Base-by-base conservation (phyloP, 2,113 vertebrate species). In the Platysternon megacephalum region DNA sequence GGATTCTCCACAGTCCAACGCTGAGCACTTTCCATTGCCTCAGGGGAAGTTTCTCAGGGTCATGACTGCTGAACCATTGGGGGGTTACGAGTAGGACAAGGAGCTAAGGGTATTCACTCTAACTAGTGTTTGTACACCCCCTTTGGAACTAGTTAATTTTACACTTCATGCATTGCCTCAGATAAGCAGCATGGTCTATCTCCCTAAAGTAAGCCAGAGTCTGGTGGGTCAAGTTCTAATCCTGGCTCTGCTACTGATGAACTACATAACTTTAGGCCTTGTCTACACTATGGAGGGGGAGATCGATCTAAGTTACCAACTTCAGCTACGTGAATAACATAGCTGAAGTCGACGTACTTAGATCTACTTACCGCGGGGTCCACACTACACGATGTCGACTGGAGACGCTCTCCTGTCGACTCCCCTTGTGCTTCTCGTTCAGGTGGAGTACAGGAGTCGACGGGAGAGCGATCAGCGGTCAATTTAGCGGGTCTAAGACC, bases 131-230 rank as follows among this genome's bases (percentile, higher is more conserved):
- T 95, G 87, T 65, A 93, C 87, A 81, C 72, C 55, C 74, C 52
- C 74, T 79, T 88, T 93, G 85, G 79, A 93, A 91, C 83, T 58
- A 84, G 90, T 91, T 92, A 2, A 85, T 92, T 97, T 94, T 85
- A 94, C 87, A 91, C 9, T n/a, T 88, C 86, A 93, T 94, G 90
- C 5, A 91, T 49, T 65, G 78, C n/a, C 65, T 91, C 92, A 95
- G 56, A 95, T 91, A 82, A 95, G 89, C 72, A 91, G 91, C 32
- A 74, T 0, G 1, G 16, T 17, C 51, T 68, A 65, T 78, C 29
- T 19, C 17, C 78, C 61, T 13, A 42, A 91, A 74, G 86, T 95
- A 96, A 92, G 84, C 35, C 85, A 93, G 80, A 90, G n/a, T 53
- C 74, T 89, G 86, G 65, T 74, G 87, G 84, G 82, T 29, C 49